Evolutionary conservation across 1,140 invertebrate species (phyloP).

Genomic region (Drosophila kohkoa): DNA sequence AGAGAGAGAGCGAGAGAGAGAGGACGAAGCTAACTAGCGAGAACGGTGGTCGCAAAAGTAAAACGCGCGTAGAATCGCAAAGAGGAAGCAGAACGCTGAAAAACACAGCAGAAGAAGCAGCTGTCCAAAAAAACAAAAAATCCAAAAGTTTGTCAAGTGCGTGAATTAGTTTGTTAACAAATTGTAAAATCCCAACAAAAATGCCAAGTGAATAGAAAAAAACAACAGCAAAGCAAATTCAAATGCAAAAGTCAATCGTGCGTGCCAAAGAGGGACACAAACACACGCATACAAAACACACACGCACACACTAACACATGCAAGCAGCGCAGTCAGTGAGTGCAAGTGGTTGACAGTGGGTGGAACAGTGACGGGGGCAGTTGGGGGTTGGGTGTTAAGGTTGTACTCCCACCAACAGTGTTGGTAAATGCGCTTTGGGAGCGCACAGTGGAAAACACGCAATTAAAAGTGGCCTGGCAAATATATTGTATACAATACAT

Average conservation of each 20-base stretch:
- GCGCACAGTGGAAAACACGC: slow-evolving; percentile 25
- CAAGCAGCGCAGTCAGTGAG: slow-evolving; percentile 49
- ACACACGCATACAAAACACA: slow-evolving; percentile 11
- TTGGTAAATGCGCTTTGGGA: slow-evolving; percentile 42
- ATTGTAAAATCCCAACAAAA: slow-evolving; percentile 30
- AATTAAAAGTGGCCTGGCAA: slow-evolving; percentile 16
- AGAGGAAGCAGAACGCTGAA: slow-evolving; percentile 40
- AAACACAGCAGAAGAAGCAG: slow-evolving; percentile 35
- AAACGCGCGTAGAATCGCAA: slow-evolving; percentile 67
- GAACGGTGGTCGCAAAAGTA: slow-evolving; percentile 46
- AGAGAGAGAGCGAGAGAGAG: slow-evolving; percentile 27
- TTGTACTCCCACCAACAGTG: slow-evolving; percentile 48
- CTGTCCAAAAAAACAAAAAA: slow-evolving; percentile 19
- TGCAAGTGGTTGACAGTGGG: slow-evolving; percentile 68
- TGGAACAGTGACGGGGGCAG: neutral
- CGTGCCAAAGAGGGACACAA: slow-evolving; percentile 53
- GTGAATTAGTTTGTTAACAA: slow-evolving; percentile 53
- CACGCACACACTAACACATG: slow-evolving; percentile 15
- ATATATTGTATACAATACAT: slow-evolving; percentile 14
- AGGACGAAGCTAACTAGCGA: slow-evolving; percentile 4
- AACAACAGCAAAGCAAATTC: slow-evolving; percentile 10
- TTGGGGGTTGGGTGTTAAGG: slow-evolving; percentile 19
- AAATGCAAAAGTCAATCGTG: slow-evolving; percentile 57
- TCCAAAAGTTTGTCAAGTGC: slow-evolving; percentile 51
- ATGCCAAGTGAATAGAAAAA: slow-evolving; percentile 32